Conservation (phyloP, 23 tunicate species). For the Botrylloides violaceus region DNA sequence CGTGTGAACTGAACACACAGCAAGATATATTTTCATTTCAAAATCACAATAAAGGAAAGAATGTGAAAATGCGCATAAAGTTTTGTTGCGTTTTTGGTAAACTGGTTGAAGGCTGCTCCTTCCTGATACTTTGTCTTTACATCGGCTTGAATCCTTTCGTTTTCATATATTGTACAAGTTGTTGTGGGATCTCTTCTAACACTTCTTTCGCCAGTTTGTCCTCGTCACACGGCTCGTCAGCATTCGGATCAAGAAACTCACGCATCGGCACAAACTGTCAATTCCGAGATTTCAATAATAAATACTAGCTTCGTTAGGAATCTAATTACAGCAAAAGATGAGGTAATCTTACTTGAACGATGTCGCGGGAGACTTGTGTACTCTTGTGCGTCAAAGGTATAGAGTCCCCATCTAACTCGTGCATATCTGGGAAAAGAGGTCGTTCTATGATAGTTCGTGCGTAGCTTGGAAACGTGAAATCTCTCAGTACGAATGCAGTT, state of each 20-base stretch:
- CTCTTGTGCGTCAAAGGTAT: background rate
- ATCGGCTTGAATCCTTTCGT: background rate
- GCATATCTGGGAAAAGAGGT: background rate
- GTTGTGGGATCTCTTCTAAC: background rate
- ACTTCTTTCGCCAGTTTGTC: background rate
- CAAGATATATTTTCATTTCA: too few relatives aligned
- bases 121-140: too few relatives aligned
- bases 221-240: background rate
- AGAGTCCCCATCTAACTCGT: background rate
- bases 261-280: background rate
- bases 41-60: too few relatives aligned
- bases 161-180: background rate
- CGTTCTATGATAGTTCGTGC: background rate
- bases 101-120: too few relatives aligned
- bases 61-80: too few relatives aligned
- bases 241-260: background rate
- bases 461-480: too few relatives aligned
- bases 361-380: background rate
- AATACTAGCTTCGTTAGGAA: too few relatives aligned
- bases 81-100: too few relatives aligned
- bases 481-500: too few relatives aligned
- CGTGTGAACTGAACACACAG: too few relatives aligned
- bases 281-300: too few relatives aligned
- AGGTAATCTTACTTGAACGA: background rate
- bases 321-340: too few relatives aligned